Base-by-base conservation (phyloP, 1,140 invertebrate species). In the Macrobrachium nipponense region DNA sequence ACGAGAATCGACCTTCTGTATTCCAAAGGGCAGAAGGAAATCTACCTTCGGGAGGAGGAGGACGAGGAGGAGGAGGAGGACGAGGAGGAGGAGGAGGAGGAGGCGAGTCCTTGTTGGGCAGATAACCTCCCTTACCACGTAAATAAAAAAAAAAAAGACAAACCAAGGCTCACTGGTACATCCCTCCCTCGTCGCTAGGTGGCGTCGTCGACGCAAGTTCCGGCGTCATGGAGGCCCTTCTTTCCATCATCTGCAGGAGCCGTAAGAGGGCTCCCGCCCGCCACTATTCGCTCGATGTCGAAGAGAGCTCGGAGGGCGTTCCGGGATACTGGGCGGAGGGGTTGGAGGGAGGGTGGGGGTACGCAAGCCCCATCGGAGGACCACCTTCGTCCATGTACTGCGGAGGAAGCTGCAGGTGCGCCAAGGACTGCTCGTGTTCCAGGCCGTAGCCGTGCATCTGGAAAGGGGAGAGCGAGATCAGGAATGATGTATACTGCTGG, bases 251-350 rank as follows among this genome's bases (percentile, higher is more conserved):
- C 14, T 58, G n/a, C n/a, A 82, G 68, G 18, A 82, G 80, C 44
- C 20, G 68, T 15, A 73, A 66, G 2, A 82, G 64, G 27, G 43
- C 80, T 27, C 80, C 68, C 20, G 81, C 73, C 82, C 79, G 61
- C 36, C 84, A 87, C 90, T 90, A 92, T 86, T 91, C 91, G 75
- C 91, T 91, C 78, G 91, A 90, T 27, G 91, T 91, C 87, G 91
- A 91, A 12, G 91, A 92, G 82, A 92, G 89, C 87, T 91, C 91
- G 8, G 91, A 91, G 18, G 91, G 91, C n/a, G 90, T 90, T 43
- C 90, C 91, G 8, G 90, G 89, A 75, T 90, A 90, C 72, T 91
- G 91, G 4, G 90, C 89, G n/a, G 89, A 90, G 72, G 90, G 84
- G 76, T 91, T 90, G 75, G 90, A 90, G 51, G 89, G 90, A 17